These are phyloP conservation scores for Phocoena phocoena DNA, from an alignment of 2,113 vertebrate species.

Conservation along the genomic window DNA sequence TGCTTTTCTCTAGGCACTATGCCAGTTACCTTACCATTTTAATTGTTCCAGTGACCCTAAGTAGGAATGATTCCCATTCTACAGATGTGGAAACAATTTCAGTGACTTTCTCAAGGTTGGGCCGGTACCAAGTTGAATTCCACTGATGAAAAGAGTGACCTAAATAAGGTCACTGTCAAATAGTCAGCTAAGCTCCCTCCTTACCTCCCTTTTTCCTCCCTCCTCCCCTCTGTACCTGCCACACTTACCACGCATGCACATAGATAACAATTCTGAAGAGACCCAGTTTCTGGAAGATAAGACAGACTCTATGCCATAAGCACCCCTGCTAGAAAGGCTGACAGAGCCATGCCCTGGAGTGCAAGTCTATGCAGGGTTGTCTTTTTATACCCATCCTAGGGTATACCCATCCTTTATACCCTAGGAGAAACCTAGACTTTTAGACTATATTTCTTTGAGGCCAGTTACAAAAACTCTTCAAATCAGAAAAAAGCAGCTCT, in stretches of 20 bases:
- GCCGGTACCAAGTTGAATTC: background rate
- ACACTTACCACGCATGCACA: background rate
- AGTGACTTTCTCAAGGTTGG: background rate
- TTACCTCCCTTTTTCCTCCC: background rate
- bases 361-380: background rate
- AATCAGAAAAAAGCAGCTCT: background rate
- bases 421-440: background rate
- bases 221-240: background rate
- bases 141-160: background rate
- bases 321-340: no score
- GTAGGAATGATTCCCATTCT: background rate
- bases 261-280: background rate
- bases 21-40: background rate
- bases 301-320: background rate
- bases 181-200: no score
- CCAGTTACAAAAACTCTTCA: background rate
- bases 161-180: no score
- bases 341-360: background rate
- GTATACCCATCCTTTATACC: no score
- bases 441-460: background rate
- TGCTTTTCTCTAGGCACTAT: no score
- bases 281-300: background rate
- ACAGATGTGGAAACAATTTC: background rate
- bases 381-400: background rate
- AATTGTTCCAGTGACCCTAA: background rate